Base-by-base conservation (phyloP, 64 coral and sea anemone genomes). In the Actinia tenebrosa region DNA sequence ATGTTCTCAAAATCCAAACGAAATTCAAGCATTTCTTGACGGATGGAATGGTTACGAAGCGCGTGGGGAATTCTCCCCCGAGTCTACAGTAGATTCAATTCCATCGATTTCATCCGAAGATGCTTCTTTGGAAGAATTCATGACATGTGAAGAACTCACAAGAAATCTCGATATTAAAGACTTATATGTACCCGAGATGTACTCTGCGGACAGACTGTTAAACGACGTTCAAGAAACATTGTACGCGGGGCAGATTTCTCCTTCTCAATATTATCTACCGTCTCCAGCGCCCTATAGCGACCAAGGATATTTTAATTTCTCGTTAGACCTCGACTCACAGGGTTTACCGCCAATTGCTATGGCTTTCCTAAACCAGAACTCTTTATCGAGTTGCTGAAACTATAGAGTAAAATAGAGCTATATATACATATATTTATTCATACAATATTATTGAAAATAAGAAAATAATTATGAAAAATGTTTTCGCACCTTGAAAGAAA, bases 61-160 rank as follows among this genome's bases (percentile, higher is more conserved):
- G 50, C 63, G 69, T 10, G 66, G 88, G 17, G 91, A 91, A 60
- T 88, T 89, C 1, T 86, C 89, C 22, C 90, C 84, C 27, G 46
- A 59, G 19, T 91, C 77, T 60, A 92, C 87, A 3, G 50, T 87
- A 5, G 94, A 90, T 17, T 93, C 91, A 1, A 90, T 88, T 15
- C 94, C 91, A 3, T 92, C 94, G 0, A 89, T 97, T 69, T 89
- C 91, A 55, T 90, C 94, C 5, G 94, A 97, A 13, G 91, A 92
- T 18, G 88, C 79, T 45, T 88, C 86, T 16, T 81, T 54, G 17
- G 91, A 92, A 85, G 94, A 97, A 90, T 97, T 97, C 80, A 90
- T 97, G 94, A 97, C 94, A 18, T 91, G 94, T 47, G 94, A 97
- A 90, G 94, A 97, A 91, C 91, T 97, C 63, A 97, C 94, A 10